Evolutionary conservation across 2,888 invertebrate genomes (phyloP).

Genomic region (Automeris io): DNA sequence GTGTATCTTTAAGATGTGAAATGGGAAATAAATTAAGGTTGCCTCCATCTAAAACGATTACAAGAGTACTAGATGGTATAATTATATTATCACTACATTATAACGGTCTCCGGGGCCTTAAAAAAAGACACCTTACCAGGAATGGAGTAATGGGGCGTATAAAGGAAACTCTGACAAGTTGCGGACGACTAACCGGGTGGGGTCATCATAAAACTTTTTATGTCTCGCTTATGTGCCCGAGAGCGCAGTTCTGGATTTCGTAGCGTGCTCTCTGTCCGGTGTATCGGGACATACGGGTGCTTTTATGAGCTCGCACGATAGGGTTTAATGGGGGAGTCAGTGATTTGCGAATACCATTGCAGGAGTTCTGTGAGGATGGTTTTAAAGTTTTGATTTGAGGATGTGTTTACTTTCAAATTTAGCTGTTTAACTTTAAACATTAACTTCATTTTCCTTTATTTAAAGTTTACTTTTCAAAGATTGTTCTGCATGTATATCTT

Average conservation of each 20-base stretch:
- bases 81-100: too few relatives aligned
- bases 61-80: too few relatives aligned
- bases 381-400: not conserved
- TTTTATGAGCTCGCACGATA: constrained; percentile 3
- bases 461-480: too few relatives aligned
- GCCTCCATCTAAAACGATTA: too few relatives aligned
- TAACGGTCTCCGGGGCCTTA: too few relatives aligned
- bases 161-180: constrained; percentile 62
- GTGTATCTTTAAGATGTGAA: too few relatives aligned
- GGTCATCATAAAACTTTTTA: constrained; percentile 70
- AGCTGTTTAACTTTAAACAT: too few relatives aligned
- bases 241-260: constrained; percentile 10
- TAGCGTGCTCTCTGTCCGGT: constrained; percentile 1
- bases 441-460: too few relatives aligned
- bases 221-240: constrained; percentile 57
- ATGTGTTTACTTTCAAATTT: too few relatives aligned
- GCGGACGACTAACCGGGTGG: constrained; percentile 34
- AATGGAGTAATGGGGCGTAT: constrained; percentile 55
- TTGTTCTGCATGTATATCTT: too few relatives aligned
- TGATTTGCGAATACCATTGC: constrained; percentile 1
- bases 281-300: constrained; percentile 1
- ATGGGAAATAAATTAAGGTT: too few relatives aligned
- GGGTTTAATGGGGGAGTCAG: constrained; percentile 4
- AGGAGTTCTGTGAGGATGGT: not conserved
- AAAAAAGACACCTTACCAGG: constrained; percentile 1